Evolutionary conservation across 2,888 invertebrate species (phyloP).

Genomic region (Allygus modestus): DNA sequence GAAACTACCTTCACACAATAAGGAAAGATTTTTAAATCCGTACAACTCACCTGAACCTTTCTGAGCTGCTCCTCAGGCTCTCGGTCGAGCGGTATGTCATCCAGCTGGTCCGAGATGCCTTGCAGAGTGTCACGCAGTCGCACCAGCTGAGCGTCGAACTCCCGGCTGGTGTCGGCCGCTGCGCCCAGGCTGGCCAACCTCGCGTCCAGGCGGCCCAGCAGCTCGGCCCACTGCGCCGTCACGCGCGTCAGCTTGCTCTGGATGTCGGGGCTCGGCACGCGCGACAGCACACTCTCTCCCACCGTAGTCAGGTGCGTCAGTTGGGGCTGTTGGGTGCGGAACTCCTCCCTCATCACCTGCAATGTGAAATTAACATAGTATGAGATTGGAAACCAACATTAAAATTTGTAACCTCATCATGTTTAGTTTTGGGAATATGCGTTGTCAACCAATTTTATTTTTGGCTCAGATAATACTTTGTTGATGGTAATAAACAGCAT

Average conservation of each 20-base stretch:
- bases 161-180: constrained; percentile 94
- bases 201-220: constrained; percentile 86
- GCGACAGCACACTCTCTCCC: constrained; percentile 84
- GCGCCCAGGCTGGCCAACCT: constrained; percentile 93
- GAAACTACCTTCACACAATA: too few species aligned
- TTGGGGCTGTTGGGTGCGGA: constrained; percentile 94
- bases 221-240: constrained; percentile 78
- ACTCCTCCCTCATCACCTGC: constrained; percentile 96
- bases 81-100: constrained; percentile 87
- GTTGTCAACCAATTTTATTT: too few species aligned
- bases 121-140: constrained; percentile 92
- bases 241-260: constrained; percentile 85
- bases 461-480: too few species aligned
- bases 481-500: too few species aligned
- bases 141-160: constrained; percentile 93
- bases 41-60: constrained; percentile 83
- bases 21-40: too few species aligned
- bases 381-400: not conserved
- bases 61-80: constrained; percentile 92
- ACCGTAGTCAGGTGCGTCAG: constrained; percentile 90
- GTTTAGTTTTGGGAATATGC: too few species aligned
- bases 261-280: constrained; percentile 78
- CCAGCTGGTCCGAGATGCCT: constrained; percentile 91
- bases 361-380: constrained; percentile 72
- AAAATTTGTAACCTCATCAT: too few species aligned